Evolutionary conservation across 1,140 invertebrate species (phyloP), one percentile per base, ranked within the genome.

Genomic region (Acromyrmex charruanus): DNA sequence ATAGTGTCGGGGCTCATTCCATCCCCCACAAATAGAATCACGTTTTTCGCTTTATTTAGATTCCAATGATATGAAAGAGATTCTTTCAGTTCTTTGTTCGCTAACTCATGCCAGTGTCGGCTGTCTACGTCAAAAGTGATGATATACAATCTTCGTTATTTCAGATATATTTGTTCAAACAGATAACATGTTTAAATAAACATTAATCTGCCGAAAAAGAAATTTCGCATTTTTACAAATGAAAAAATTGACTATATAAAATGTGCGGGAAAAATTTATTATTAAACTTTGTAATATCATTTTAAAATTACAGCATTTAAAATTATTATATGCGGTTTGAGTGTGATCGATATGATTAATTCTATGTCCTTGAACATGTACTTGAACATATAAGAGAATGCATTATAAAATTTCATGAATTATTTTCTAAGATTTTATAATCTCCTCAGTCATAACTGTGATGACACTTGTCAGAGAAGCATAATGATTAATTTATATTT

Each of bases 1-100:
- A 98, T 96, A 0, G 98, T 99, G 51, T 98, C 97, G 0, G 98
- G 96, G 7, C 98, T 98, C 98, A 99, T 99, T 1, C 99, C 99
- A 93, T 99, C 98, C 0, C 98, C 99, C 14, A 99, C 95, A 92
- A 99, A 99, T 0, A 99, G 87, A 31, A 99, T 98, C 0, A 99
- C 97, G 94, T 99, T 99, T 94, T 97, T 98, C 0, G 99, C 99
- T 0, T 95, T 93, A 0, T 96, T 96, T 2, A 95, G 94, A 87
- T 97, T 97, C 91, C 94, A 95, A 93, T 96, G 95, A 9, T 96
- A 94, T 25, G 95, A 94, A 2, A 98, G 90, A 0, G 97, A 96
- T 63, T 96, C 96, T 72, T 96, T 92, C 0, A 98, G 91, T 85
- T 97, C 97, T 2, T 95, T 91, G 39, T 93, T 87, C 0, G 96